Evolutionary conservation across 2,888 invertebrate species (phyloP).

Genomic region (Silvanus unidentatus): DNA sequence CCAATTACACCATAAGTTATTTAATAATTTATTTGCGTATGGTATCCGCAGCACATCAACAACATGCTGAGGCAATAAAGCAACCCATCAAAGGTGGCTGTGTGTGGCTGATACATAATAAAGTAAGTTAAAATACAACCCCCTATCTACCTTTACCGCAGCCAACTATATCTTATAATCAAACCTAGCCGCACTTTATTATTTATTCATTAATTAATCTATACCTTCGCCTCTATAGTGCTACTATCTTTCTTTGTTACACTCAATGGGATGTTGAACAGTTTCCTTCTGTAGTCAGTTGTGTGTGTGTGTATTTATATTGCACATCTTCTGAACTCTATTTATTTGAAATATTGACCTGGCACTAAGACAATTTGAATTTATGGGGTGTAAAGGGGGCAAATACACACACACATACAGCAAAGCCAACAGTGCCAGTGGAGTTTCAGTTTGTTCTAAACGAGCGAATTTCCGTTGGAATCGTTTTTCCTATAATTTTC

Average conservation of each 20-base stretch:
- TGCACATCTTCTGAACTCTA: no score
- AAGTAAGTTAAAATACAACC: constrained; percentile 38
- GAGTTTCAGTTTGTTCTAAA: no score
- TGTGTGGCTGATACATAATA: constrained; percentile 38
- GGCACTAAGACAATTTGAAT: no score
- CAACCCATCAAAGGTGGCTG: constrained; percentile 32
- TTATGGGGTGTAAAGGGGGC: no score
- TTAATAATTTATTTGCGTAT: not conserved
- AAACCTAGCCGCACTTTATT: constrained; percentile 42
- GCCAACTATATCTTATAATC: constrained; percentile 44
- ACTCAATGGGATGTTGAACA: not conserved
- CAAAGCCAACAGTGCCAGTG: no score
- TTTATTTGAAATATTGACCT: no score
- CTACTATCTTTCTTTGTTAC: not conserved
- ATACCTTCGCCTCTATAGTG: constrained; percentile 24
- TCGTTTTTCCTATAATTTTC: no score
- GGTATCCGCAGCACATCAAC: constrained; percentile 5
- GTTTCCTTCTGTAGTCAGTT: not conserved
- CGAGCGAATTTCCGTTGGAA: no score
- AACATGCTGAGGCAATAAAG: constrained; percentile 31
- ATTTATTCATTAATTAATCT: constrained; percentile 50
- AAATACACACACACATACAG: no score
- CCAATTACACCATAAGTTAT: no score
- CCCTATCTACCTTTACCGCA: constrained; percentile 29
- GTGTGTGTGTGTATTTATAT: not conserved